phyloP scores from a whole-genome alignment of 2,888 invertebrate species.

The Zhengitettix transpicula region DNA sequence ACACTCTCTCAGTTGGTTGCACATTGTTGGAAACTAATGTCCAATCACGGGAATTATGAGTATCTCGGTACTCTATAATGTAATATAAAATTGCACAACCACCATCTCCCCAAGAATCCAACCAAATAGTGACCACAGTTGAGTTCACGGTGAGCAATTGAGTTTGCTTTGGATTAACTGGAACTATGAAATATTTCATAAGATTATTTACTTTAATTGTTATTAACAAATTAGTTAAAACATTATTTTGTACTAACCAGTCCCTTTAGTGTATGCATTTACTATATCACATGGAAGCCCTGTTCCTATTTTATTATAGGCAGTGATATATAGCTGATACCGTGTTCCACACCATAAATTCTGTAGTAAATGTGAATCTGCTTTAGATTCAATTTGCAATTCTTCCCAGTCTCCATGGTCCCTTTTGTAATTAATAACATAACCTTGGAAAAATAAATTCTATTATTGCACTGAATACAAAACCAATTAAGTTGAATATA shows the following conservation, averaged over 20 bases:
- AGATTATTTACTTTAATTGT: constrained; percentile 9
- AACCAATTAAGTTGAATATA: not conserved
- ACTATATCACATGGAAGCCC: constrained; percentile 79
- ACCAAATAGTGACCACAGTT: constrained; percentile 70
- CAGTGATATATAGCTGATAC: constrained; percentile 76
- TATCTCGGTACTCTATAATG: constrained; percentile 59
- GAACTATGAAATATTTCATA: constrained; percentile 31
- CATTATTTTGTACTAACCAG: constrained; percentile 30
- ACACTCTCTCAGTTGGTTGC: constrained; percentile 63
- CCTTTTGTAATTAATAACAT: constrained; percentile 77
- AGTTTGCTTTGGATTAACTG: constrained; percentile 61
- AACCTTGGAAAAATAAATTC: constrained; percentile 34
- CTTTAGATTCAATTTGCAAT: constrained; percentile 65
- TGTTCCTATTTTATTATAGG: constrained; percentile 80
- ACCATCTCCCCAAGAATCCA: constrained; percentile 78
- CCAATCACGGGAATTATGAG: constrained; percentile 39
- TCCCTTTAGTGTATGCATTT: constrained; percentile 67
- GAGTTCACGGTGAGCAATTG: constrained; percentile 73
- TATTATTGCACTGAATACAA: not conserved
- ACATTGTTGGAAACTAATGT: constrained; percentile 66
- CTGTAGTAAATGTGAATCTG: constrained; percentile 59
- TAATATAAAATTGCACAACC: constrained; percentile 78
- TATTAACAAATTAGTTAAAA: not conserved
- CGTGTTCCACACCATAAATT: constrained; percentile 78
- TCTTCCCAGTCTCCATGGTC: constrained; percentile 88